These are phyloP conservation scores for Drosophila aldrichi DNA, from an alignment of 2,888 invertebrate genomes.

Conservation along the genomic window DNA sequence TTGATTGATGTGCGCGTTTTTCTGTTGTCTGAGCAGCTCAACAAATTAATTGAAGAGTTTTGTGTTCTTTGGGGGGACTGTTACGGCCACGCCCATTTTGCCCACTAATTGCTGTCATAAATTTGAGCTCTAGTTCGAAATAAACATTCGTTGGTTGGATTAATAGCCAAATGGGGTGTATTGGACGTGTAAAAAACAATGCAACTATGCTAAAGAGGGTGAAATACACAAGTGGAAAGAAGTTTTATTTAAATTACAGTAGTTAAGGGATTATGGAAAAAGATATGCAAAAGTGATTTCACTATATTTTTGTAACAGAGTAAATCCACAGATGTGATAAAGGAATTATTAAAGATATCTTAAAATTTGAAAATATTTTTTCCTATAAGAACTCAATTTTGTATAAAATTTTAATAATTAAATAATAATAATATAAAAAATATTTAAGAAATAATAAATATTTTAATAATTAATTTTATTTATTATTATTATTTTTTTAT, in stretches of 20 bases:
- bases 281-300: not conserved
- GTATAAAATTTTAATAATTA: no score
- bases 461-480: no score
- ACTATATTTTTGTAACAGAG: not conserved
- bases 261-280: no score
- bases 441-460: no score
- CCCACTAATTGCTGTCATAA: conserved; percentile 75
- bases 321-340: not conserved
- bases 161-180: conserved; percentile 32
- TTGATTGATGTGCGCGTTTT: conserved; percentile 73
- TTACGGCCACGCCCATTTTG: conserved; percentile 38
- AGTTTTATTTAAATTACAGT: not conserved
- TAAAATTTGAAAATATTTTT: no score
- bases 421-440: no score
- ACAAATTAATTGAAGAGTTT: conserved; percentile 74
- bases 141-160: conserved; percentile 33
- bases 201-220: not conserved
- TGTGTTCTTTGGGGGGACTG: conserved; percentile 14
- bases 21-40: conserved; percentile 57
- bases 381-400: no score
- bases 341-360: not conserved
- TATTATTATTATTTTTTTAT: no score
- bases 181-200: conserved; percentile 23
- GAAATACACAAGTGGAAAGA: not conserved
- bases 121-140: conserved; percentile 53